Evolutionary conservation across 2,113 vertebrate genomes (phyloP).

Genomic region (Sinocyclocheilus anshuiensis): DNA sequence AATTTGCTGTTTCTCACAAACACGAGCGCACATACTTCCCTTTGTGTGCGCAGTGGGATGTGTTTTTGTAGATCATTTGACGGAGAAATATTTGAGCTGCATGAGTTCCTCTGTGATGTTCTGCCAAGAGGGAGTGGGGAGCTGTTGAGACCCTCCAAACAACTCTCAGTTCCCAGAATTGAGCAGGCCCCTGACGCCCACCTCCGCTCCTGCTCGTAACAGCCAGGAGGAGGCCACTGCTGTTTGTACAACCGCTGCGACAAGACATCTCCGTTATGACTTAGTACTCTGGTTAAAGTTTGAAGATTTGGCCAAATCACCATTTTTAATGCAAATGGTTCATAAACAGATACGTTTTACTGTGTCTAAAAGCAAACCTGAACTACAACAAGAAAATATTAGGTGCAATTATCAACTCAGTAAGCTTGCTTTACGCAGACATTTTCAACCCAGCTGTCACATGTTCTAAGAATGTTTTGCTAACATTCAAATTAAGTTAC

Average conservation of each 20-base stretch:
- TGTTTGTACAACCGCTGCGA: constrained; percentile 21
- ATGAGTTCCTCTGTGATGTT: constrained; percentile 73
- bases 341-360: not conserved
- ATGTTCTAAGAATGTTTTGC: not conserved
- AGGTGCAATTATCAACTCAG: not conserved
- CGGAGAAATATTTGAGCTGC: constrained; percentile 76
- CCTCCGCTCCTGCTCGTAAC: constrained; percentile 66
- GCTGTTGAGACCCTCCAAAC: constrained; percentile 74
- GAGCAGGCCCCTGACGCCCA: constrained; percentile 68
- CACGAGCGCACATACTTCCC: constrained; percentile 53
- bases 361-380: not conserved
- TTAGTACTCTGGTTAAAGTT: not conserved
- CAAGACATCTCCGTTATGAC: constrained; percentile 27
- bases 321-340: not conserved
- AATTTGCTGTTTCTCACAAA: constrained; percentile 39
- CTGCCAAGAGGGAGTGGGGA: constrained; percentile 69
- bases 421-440: not conserved
- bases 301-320: not conserved
- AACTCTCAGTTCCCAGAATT: constrained; percentile 77
- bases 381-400: not conserved
- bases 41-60: constrained; percentile 71
- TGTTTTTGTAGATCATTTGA: constrained; percentile 81
- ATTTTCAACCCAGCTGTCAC: not conserved
- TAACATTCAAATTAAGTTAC: not conserved
- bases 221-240: constrained; percentile 58